These are phyloP conservation scores for Nicator chloris DNA, from an alignment of 2,113 vertebrate species.

Conservation along the genomic window DNA sequence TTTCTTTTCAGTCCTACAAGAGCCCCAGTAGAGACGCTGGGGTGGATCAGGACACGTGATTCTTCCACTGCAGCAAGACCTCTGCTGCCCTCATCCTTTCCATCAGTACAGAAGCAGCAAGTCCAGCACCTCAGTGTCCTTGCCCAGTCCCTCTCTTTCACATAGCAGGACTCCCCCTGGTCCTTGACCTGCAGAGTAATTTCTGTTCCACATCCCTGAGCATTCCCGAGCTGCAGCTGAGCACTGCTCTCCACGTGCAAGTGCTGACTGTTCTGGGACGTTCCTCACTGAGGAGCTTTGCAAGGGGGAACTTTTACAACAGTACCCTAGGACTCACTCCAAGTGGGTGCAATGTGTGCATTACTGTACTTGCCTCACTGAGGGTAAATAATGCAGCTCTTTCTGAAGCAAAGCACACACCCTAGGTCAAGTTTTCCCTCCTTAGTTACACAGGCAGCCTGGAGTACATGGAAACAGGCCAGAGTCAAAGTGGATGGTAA, in stretches of 20 bases:
- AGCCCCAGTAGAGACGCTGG: neutral
- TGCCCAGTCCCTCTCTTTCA: neutral
- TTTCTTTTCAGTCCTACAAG: neutral
- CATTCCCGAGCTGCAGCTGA: neutral
- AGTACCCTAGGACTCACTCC: neutral
- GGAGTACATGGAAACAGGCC: neutral
- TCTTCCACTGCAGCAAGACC: neutral
- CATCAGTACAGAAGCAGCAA: rapidly evolving
- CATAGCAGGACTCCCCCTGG: neutral
- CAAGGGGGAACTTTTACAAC: neutral
- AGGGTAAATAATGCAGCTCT: conserved; percentile 65
- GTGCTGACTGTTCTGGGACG: neutral
- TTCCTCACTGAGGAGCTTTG: neutral
- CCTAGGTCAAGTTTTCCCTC: neutral
- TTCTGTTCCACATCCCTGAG: neutral
- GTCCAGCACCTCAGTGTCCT: neutral
- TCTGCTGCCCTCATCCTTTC: neutral
- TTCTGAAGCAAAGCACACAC: conserved; percentile 9
- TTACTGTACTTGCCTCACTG: neutral
- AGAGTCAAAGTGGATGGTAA: conserved; percentile 8
- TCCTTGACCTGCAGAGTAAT: neutral
- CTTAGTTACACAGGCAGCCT: neutral
- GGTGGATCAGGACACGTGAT: neutral
- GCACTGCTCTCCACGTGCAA: rapidly evolving
- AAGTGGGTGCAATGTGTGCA: neutral